These are phyloP conservation scores for Romanogobio albipinnatus DNA, from an alignment of 2,113 vertebrate genomes.

Conservation along the genomic window DNA sequence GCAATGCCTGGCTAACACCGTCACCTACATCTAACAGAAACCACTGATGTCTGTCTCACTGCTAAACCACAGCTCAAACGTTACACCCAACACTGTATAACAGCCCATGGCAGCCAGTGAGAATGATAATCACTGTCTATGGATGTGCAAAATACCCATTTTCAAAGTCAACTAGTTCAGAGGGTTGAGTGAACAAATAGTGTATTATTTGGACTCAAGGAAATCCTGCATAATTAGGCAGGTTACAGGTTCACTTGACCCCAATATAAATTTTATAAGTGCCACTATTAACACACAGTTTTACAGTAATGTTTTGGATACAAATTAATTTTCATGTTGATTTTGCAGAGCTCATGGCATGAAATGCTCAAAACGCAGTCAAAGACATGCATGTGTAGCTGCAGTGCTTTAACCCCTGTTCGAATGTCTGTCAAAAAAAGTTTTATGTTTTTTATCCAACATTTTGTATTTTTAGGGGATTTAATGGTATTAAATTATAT, in stretches of 20 bases:
- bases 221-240: neutral
- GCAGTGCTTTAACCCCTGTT: no score
- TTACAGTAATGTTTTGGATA: no score
- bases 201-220: neutral
- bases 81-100: conserved; percentile 56
- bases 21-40: conserved; percentile 59
- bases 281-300: no score
- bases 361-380: no score
- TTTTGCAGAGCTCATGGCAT: no score
- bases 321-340: no score
- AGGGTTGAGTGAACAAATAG: neutral
- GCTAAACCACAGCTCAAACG: conserved; percentile 65
- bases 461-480: no score
- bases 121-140: conserved; percentile 4
- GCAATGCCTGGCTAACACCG: conserved; percentile 48
- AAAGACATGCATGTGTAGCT: no score
- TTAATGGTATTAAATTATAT: no score
- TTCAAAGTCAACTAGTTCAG: neutral
- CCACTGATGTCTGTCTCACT: conserved; percentile 61
- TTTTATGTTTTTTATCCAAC: no score
- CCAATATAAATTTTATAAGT: neutral
- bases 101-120: conserved; percentile 4
- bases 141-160: neutral
- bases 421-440: no score
- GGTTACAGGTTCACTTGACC: neutral